Percentiles rank a stretch among this genome's conserved stretches.
phyloP scores from a whole-genome alignment of 2,113 vertebrate genomes.

The Cervus canadensis region DNA sequence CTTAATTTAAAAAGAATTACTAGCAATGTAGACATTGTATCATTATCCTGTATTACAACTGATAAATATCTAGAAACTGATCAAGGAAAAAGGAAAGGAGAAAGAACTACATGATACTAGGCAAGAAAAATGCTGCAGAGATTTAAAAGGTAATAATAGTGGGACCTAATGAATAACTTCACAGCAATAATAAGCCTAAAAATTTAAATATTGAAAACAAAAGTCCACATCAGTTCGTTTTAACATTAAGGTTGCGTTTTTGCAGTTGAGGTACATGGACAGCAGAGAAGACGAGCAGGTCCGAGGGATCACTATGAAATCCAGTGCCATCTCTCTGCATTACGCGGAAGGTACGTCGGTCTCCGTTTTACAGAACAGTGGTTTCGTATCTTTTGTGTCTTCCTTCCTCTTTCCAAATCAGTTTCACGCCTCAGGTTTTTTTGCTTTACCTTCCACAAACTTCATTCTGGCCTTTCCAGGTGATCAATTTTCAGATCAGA shows the following conservation, averaged over 20 bases:
- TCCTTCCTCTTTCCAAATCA: background rate
- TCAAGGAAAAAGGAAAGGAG: background rate
- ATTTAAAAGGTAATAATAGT: background rate
- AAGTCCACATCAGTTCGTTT: background rate
- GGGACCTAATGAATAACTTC: background rate
- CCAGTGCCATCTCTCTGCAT: slow-evolving; percentile 96
- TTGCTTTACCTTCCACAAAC: background rate
- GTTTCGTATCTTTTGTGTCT: background rate
- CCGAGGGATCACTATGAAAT: slow-evolving; percentile 98
- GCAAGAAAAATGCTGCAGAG: background rate
- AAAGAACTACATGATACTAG: background rate
- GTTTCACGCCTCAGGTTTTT: background rate
- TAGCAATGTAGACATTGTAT: background rate
- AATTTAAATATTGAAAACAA: background rate
- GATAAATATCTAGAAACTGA: background rate
- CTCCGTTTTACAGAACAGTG: background rate
- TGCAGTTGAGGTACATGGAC: slow-evolving; percentile 94
- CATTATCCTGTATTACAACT: background rate
- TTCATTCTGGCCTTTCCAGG: background rate
- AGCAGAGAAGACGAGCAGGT: slow-evolving; percentile 97
- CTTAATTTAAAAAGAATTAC: background rate
- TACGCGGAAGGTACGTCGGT: slow-evolving; percentile 79
- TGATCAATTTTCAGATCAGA: background rate
- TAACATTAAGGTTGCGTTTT: background rate
- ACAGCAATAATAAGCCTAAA: background rate